Evolutionary conservation across 2,113 vertebrate species (phyloP).

Genomic region (Lycocorax pyrrhopterus): DNA sequence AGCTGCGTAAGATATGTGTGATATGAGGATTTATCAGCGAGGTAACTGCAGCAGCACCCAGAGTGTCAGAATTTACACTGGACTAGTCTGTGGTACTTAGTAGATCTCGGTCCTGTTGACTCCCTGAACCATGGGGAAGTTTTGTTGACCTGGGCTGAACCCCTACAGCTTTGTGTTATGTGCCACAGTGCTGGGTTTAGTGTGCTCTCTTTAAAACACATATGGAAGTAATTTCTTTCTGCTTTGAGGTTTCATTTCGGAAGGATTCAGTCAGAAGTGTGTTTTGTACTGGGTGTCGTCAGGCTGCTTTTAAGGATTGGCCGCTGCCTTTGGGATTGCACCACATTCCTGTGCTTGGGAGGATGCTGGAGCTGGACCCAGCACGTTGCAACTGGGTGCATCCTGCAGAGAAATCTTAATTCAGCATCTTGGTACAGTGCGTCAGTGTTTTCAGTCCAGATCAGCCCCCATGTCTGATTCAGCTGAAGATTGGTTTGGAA

Average conservation of each 20-base stretch:
- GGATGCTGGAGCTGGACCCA: background rate
- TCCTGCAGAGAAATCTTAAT: background rate
- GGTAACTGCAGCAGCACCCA: background rate
- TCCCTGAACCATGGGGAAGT: background rate
- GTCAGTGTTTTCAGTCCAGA: background rate
- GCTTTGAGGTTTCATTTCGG: background rate
- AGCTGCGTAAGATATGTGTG: background rate
- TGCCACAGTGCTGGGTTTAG: background rate
- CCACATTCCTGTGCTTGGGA: background rate
- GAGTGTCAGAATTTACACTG: background rate
- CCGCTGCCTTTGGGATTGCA: background rate
- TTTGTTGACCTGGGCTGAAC: background rate
- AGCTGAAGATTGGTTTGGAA: background rate
- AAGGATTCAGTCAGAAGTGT: background rate
- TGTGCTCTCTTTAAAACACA: background rate
- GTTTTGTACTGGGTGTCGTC: background rate
- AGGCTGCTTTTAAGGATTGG: background rate
- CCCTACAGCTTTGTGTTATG: background rate
- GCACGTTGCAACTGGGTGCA: fast-evolving
- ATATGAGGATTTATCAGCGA: background rate
- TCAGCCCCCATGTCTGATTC: background rate
- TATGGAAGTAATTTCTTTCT: background rate
- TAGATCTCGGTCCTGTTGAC: background rate
- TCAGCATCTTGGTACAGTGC: background rate
- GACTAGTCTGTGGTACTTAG: background rate